phyloP scores from a whole-genome alignment of 2,888 invertebrate species.

The Galeruca laticollis region DNA sequence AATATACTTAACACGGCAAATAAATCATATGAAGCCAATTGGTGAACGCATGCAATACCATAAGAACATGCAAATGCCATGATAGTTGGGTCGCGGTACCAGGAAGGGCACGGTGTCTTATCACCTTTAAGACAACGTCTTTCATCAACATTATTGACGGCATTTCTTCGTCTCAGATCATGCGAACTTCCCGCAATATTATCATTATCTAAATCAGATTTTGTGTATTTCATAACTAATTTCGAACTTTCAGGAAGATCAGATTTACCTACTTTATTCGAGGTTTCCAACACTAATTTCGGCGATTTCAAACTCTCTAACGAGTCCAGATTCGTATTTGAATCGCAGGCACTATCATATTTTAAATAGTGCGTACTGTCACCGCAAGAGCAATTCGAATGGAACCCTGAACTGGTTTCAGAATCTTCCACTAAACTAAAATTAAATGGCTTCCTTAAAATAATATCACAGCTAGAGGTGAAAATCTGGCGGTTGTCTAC shows the following conservation, averaged over 20 bases:
- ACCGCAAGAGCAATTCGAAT: conserved; percentile 46
- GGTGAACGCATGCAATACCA: conserved; percentile 78
- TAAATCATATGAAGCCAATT: conserved; percentile 80
- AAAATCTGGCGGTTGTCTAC: conserved; percentile 42
- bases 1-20: conserved; percentile 81
- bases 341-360: conserved; percentile 27
- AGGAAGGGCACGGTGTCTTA: conserved; percentile 60
- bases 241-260: conserved; percentile 45
- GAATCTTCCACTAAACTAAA: conserved; percentile 38
- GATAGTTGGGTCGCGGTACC: conserved; percentile 74
- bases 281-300: conserved; percentile 60
- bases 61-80: conserved; percentile 83
- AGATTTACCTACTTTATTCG: conserved; percentile 45
- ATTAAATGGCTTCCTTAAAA: conserved; percentile 45
- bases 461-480: conserved; percentile 56
- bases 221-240: conserved; percentile 33
- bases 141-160: conserved; percentile 39
- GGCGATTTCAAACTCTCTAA: conserved; percentile 62
- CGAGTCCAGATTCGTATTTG: conserved; percentile 47
- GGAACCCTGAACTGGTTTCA: conserved; percentile 48
- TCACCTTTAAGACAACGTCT: conserved; percentile 51
- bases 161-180: conserved; percentile 12
- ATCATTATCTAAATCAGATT: conserved; percentile 14
- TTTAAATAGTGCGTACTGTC: conserved; percentile 37
- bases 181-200: conserved; percentile 17